Base-by-base conservation (phyloP, 2,797 vertebrate species). In the Argya squamiceps region DNA sequence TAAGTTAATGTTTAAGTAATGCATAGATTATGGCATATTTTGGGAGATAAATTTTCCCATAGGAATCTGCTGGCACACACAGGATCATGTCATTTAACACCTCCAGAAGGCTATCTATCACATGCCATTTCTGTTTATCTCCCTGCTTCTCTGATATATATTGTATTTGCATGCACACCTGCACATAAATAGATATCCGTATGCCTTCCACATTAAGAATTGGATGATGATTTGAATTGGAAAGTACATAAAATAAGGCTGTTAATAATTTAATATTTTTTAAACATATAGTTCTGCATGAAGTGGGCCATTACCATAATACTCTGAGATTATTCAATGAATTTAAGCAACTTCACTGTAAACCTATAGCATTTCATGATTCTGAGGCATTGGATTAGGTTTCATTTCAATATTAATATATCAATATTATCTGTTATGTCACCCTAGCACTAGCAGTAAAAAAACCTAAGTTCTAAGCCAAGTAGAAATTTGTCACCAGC, bases 171-270 rank as follows among this genome's bases (percentile, higher is more conserved):
- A 82, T 82, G 36, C 91, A 94, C 95, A 95, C 83, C 67, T 92
- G 96, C 96, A 96, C 96, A 94, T 97, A 97, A 96, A 95, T 96
- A 94, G 63, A 80, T 95, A 90, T 21, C 49, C 37, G 43, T 60
- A 77, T 82, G 53, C 46, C 32, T 71, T 55, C 29, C 55, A 53
- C 34, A 23, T 87, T 67, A 82, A 64, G 49, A 84, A 68, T 1
- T 76, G 50, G 18, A 49, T 26, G 75, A 0, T 49, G 8, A 50
- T 81, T 86, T 21, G 23, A 79, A 91, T 27, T 55, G 20, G 34
- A 56, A 92, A 80, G 29, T 32, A 82, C 12, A 18, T 71, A 68
- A 73, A 94, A 56, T 64, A 87, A 55, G 5, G 39, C 63, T 49
- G 18, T 50, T 92, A 90, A 78, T 58, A 18, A 78, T 87, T 82